phyloP scores from a whole-genome alignment of 2,113 vertebrate genomes.

The Salvelinus namaycush region DNA sequence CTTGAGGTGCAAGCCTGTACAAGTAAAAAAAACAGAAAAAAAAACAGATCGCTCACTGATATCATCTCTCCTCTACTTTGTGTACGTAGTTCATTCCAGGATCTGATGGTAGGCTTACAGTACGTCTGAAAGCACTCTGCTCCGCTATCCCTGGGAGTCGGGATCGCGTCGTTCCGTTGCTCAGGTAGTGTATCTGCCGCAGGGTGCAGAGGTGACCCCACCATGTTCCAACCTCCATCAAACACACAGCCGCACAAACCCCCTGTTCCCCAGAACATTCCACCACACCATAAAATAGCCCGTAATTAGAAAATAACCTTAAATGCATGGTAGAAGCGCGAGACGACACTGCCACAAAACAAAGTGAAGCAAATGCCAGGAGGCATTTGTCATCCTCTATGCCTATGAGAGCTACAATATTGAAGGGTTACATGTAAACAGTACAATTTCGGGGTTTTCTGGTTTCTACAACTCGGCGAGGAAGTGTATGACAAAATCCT shows the following conservation, averaged over 20 bases:
- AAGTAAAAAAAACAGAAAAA: neutral
- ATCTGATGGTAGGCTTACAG: slow-evolving; percentile 19
- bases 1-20: slow-evolving; percentile 46
- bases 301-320: slow-evolving; percentile 59
- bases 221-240: slow-evolving; percentile 46
- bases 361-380: slow-evolving; percentile 62
- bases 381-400: slow-evolving; percentile 71
- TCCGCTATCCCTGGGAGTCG: slow-evolving; percentile 12
- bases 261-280: slow-evolving; percentile 45
- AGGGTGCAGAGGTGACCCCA: slow-evolving; percentile 58
- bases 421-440: slow-evolving; percentile 78
- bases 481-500: slow-evolving; percentile 73
- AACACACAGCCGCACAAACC: slow-evolving; percentile 58
- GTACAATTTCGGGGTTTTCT: slow-evolving; percentile 78
- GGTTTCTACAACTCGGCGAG: slow-evolving; percentile 72
- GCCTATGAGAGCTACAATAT: slow-evolving; percentile 61
- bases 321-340: slow-evolving; percentile 52
- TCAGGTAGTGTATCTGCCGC: slow-evolving; percentile 44
- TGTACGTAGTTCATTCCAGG: slow-evolving; percentile 14
- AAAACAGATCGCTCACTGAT: neutral
- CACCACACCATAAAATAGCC: slow-evolving; percentile 53
- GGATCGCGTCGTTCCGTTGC: slow-evolving; percentile 29
- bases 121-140: slow-evolving; percentile 22
- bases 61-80: slow-evolving; percentile 12
- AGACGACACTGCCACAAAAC: slow-evolving; percentile 65